Evolutionary conservation across 2,888 invertebrate species (phyloP).

Genomic region (Isoperla grammatica): DNA sequence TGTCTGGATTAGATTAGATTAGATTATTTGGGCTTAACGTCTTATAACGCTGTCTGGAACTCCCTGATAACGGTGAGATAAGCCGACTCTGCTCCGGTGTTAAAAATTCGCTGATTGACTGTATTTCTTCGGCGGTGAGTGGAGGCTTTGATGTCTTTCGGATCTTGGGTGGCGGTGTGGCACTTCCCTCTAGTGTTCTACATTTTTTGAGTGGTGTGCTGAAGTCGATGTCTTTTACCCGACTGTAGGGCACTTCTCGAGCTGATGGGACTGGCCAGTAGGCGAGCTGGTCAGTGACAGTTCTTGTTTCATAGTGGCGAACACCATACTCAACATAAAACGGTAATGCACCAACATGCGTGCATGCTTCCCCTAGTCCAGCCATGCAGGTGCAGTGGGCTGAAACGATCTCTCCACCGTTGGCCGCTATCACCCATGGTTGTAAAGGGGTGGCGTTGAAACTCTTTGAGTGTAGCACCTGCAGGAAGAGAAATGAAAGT

Average conservation of each 20-base stretch:
- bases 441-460: no score
- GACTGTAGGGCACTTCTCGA: neutral
- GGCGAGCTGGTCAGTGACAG: neutral
- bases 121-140: neutral
- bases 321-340: neutral
- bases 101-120: neutral
- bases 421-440: no score
- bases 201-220: neutral
- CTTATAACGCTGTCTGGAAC: neutral
- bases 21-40: neutral
- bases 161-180: no score
- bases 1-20: neutral
- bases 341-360: neutral
- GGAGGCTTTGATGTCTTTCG: neutral
- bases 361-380: no score
- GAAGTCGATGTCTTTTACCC: neutral
- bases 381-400: no score
- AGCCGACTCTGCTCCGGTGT: neutral
- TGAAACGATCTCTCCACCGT: no score
- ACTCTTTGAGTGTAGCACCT: no score
- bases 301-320: neutral
- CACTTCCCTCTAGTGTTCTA: no score
- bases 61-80: neutral
- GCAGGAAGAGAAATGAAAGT: no score
- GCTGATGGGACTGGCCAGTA: neutral